Conservation (phyloP, 2,797 vertebrate species). For the Lepilemur ruficaudatus region DNA sequence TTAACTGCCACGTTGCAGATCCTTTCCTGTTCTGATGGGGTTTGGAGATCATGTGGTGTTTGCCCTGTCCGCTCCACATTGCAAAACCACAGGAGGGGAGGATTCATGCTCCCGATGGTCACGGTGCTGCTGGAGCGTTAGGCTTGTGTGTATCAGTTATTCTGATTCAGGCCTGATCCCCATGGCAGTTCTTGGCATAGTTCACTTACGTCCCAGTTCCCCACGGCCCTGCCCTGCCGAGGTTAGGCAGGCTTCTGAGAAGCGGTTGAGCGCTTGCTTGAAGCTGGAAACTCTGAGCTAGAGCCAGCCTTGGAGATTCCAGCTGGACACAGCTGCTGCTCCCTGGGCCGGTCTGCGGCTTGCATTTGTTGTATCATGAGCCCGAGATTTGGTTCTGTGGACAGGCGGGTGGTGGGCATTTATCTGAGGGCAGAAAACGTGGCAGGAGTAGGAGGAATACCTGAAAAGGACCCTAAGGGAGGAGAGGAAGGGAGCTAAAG, state of each 20-base stretch:
- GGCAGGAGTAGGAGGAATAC: background rate
- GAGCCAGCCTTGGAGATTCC: background rate
- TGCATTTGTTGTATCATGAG: background rate
- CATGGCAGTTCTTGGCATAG: background rate
- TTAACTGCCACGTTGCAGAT: background rate
- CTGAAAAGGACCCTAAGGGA: background rate
- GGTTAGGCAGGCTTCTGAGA: background rate
- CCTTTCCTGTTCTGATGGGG: background rate
- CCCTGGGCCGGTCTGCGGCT: background rate
- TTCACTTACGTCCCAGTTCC: background rate
- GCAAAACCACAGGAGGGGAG: background rate
- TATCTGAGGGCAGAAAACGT: background rate
- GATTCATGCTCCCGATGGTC: background rate
- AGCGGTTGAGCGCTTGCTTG: rapidly evolving
- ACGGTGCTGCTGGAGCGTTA: background rate
- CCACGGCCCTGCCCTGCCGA: background rate
- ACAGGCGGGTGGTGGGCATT: background rate
- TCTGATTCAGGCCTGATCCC: background rate
- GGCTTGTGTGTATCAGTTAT: background rate
- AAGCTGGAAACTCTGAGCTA: background rate
- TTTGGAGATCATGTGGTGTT: background rate
- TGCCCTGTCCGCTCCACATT: background rate
- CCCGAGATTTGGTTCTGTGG: background rate
- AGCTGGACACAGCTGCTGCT: background rate
- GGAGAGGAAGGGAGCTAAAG: background rate